Evolutionary conservation across 2,888 invertebrate species (phyloP), one percentile per base, ranked within the genome.

Genomic region (Brachyptera risi): DNA sequence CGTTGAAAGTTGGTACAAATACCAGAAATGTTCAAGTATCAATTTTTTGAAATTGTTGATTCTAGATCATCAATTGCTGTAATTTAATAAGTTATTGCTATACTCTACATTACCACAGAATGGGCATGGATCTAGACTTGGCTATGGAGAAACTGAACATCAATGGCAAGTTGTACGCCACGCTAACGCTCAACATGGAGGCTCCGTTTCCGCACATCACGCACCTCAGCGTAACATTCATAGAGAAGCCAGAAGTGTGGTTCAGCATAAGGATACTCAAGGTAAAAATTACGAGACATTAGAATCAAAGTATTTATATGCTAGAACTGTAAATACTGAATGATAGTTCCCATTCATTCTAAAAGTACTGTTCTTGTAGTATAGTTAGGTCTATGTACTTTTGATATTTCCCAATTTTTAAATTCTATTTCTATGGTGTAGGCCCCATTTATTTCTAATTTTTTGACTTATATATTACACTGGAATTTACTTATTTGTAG

Each of bases 171-270:
- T 69, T 80, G 35, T 74, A 78, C 57, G 70, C 76, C 24, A 74
- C 77, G 11, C 66, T 79, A 19, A 76, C 76, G 23, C 69, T 80
- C 64, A 76, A 78, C 66, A 74, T 76, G 69, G 75, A 75, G 62
- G 75, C 76, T 1, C 76, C 79, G 23, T 80, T 80, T 69, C 80
- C 80, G 7, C 80, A 81, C 68, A 71, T 80, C 64, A 74, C 78
- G 56, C 76, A 76, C 38, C 73, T 78, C 37, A 75, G 76, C 57
- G 65, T 79, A 58, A 77, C 76, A 40, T 80, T 80, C 68, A 67
- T 75, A 54, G 78, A 80, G 68, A 76, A 75, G 73, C 80, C 80
- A 31, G 76, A 80, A 63, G 77, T 80, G 23, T 79, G 77, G 75
- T 80, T 80, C 71, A 78, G 76, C 68, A 74, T 81, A 49, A 73